These are phyloP conservation scores for Steinernema feltiae DNA, from an alignment of 1,140 invertebrate genomes.

Conservation along the genomic window DNA sequence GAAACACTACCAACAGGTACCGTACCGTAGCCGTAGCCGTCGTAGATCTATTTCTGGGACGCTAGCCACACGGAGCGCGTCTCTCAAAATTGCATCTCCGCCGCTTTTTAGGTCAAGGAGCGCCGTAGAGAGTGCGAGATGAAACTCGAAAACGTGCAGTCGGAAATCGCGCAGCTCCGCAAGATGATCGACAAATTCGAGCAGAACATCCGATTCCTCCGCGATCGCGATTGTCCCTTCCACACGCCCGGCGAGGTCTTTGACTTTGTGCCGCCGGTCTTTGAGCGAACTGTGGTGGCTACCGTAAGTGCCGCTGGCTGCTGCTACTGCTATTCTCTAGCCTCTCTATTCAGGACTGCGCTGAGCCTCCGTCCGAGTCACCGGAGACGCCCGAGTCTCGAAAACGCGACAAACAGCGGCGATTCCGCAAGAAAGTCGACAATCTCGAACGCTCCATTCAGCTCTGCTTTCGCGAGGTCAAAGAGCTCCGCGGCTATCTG, in stretches of 20 bases:
- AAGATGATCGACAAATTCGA: background rate
- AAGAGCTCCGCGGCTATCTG: background rate
- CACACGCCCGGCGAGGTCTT: conserved; percentile 6
- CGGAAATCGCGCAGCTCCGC: background rate
- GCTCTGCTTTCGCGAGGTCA: background rate
- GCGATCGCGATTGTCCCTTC: background rate
- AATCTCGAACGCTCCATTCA: background rate
- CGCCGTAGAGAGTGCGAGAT: background rate
- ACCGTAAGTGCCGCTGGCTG: background rate
- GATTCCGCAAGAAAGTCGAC: background rate
- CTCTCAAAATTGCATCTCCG: background rate
- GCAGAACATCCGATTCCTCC: background rate
- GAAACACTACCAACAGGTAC: conserved; percentile 2
- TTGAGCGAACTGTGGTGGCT: background rate
- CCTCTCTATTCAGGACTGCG: no score
- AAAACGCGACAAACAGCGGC: background rate
- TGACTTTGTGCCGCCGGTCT: background rate
- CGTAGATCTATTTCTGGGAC: no score
- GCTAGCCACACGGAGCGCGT: no score
- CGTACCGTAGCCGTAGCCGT: no score
- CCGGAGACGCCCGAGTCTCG: background rate
- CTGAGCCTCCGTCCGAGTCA: background rate
- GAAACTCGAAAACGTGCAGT: background rate
- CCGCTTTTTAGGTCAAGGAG: conserved; percentile 11
- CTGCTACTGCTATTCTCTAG: no score